These are phyloP conservation scores for Anneissia japonica DNA, from an alignment of 35 echinoderm and acorn worm genomes.

Conservation along the genomic window DNA sequence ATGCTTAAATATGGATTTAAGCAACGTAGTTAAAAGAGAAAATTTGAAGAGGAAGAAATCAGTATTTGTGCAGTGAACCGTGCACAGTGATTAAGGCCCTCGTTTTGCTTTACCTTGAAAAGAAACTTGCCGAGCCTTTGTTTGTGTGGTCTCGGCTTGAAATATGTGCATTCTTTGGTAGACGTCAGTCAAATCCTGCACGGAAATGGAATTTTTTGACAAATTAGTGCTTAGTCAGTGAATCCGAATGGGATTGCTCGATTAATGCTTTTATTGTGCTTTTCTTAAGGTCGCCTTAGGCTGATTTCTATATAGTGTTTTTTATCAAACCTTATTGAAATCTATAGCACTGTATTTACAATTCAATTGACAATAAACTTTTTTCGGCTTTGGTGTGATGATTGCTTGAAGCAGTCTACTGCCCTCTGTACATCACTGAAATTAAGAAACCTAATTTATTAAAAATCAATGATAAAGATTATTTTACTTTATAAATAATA, in stretches of 20 bases:
- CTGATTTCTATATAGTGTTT: background rate
- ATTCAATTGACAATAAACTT: background rate
- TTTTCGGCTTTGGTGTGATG: background rate
- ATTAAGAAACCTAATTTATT: no score
- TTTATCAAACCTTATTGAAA: background rate
- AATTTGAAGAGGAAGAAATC: background rate
- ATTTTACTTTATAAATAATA: no score
- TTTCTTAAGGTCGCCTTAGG: background rate
- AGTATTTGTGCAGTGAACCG: background rate
- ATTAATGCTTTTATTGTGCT: background rate
- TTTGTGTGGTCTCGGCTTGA: background rate
- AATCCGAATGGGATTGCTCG: background rate
- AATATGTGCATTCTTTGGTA: background rate
- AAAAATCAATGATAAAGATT: no score
- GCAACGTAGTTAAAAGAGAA: background rate
- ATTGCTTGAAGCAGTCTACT: background rate
- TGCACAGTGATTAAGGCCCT: background rate
- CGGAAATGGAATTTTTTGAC: conserved; percentile 1
- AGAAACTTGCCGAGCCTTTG: background rate
- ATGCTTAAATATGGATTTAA: background rate
- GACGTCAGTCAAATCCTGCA: background rate
- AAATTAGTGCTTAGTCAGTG: background rate
- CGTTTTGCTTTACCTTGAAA: background rate
- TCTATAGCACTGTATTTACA: background rate
- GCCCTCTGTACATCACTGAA: background rate